Conservation (phyloP, 2,113 vertebrate species). For the Emydocephalus ijimae region DNA sequence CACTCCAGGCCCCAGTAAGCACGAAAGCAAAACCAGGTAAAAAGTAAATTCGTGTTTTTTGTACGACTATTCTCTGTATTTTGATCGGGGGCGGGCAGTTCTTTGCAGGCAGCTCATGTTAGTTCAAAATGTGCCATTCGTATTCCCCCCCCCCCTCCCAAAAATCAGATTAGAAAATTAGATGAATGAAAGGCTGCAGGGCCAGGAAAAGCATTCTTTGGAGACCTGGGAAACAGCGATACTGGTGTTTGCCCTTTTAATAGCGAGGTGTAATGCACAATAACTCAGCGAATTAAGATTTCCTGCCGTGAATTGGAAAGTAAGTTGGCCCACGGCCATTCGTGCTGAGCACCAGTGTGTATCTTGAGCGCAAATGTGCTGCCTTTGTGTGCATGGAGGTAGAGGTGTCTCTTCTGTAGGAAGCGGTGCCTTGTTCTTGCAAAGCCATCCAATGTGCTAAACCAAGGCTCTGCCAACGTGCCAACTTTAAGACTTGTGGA, state of each 20-base stretch:
- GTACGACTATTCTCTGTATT: no score
- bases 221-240: not conserved
- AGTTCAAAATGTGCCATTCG: not conserved
- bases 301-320: not conserved
- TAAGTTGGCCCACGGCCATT: not conserved
- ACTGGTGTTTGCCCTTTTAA: not conserved
- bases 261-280: not conserved
- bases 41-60: conserved; percentile 19
- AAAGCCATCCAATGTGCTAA: not conserved
- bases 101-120: not conserved
- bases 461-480: no score
- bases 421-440: not conserved
- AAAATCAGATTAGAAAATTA: not conserved
- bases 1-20: conserved; percentile 54
- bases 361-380: not conserved
- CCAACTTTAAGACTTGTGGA: no score
- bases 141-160: not conserved
- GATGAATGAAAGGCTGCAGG: no score
- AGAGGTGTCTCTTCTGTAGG: not conserved
- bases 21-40: conserved; percentile 83
- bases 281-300: not conserved
- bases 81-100: not conserved
- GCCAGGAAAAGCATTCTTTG: not conserved
- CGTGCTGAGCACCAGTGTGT: not conserved
- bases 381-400: not conserved